Base-by-base conservation (phyloP, 1,140 invertebrate species). In the Apolygus lucorum region DNA sequence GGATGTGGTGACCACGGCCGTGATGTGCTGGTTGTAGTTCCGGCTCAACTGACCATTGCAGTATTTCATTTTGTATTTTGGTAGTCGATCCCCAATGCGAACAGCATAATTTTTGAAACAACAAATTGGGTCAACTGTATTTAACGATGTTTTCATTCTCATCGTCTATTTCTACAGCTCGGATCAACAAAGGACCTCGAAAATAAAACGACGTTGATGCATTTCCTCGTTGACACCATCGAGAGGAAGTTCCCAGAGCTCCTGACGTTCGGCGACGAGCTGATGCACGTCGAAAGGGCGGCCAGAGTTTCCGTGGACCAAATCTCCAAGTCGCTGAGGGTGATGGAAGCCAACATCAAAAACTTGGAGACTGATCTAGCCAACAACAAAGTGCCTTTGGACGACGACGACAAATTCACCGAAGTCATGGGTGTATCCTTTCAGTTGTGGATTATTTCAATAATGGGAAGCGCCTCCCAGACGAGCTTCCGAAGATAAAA, bases 141-240 rank as follows among this genome's bases (percentile, higher is more conserved):
- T n/a, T n/a, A n/a, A n/a, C n/a, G n/a, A n/a, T n/a, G n/a, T n/a
- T n/a, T n/a, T n/a, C n/a, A n/a, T n/a, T n/a, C n/a, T n/a, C n/a
- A n/a, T n/a, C n/a, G n/a, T n/a, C 28, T 34, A 22, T 52, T 66
- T 77, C 84, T 82, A 29, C 79, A 94, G 89, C 81, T 98, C 71
- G 88, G 88, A n/a, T 88, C 90, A 69, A 99, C 96, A 1, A 99
- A 98, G 83, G 92, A 97, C 77, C 81, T 89, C 11, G 92, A 98
- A 75, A 96, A 97, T 76, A 92, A 93, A 75, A 87, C 88, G 68
- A 99, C 95, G 0, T 80, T 99, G 24, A 82, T 99, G 59, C 96
- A 99, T 78, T 98, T 94, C 77, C 79, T 99, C 49, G 93, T 91
- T 0, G 88, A 96, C 73, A 89, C 88, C 0, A 86, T 96, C 71